Evolutionary conservation across 2,797 vertebrate species (phyloP), one percentile per base, ranked within the genome.

Genomic region (Myoxocephalus aenaeus): DNA sequence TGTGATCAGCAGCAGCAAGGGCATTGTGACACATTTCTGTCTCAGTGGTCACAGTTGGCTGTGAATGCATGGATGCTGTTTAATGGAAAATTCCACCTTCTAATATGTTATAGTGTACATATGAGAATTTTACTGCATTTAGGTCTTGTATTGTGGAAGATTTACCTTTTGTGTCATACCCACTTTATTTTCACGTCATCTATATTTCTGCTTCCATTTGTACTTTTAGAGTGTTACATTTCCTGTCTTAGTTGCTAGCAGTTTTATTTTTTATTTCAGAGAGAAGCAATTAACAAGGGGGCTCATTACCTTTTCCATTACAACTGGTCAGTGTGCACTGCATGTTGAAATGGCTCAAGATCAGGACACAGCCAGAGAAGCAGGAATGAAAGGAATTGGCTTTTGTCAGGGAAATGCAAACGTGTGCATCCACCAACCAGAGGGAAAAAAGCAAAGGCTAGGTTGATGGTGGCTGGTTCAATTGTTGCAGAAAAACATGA

Each of bases 1-100:
- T 73, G 68, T 74, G 69, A 67, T 73, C 53, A 65, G 46, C 1
- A 15, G 32, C 66, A 70, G 65, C 48, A 77, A 83, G 70, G 65
- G 65, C 80, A 56, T 0, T 54, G 63, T 44, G 53, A 75, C 44
- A 73, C 61, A 63, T 77, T 75, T 66, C 46, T 65, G 44, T 75
- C 54, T 69, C 66, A 69, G 62, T 59, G 64, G 59, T 63, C 46
- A 44, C 27, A 51, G 18, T 63, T 62, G 56, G 57, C 44, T 44
- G 25, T 1, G 9, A 54, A 65, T 34, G 13, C 17, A 14, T 22
- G 56, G 25, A 20, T 46, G 34, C 7, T 18, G 8, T 70, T 73
- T 22, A 50, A 42, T 46, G 38, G 14, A 70, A 68, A 74, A 67
- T 66, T 34, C 2, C 59, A 34, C 10, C 12, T 50, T 1, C 7